Percentiles rank a stretch among this genome's conserved stretches.
These are phyloP conservation scores for Chelonoidis abingdonii DNA, from an alignment of 2,113 vertebrate species.

Conservation along the genomic window DNA sequence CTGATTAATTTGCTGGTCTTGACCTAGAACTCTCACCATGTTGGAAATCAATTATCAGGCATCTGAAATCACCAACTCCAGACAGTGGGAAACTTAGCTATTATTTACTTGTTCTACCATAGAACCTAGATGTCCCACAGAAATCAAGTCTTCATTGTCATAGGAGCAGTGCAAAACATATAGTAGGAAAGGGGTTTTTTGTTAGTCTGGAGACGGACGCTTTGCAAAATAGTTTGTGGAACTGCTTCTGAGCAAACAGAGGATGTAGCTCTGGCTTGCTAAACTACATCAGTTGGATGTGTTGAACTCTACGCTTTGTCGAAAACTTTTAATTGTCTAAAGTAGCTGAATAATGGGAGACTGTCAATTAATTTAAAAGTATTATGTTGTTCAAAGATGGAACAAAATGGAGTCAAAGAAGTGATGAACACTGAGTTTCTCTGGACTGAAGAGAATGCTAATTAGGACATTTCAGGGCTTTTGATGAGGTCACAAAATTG, in stretches of 20 bases:
- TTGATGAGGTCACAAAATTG: background rate
- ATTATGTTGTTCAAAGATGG: background rate
- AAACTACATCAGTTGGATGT: too few relatives aligned
- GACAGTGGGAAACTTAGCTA: background rate
- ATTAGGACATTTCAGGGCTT: background rate
- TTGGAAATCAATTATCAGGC: background rate
- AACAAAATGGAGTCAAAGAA: background rate
- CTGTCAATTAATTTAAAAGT: background rate
- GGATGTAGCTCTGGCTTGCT: background rate
- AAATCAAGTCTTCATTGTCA: rapidly evolving
- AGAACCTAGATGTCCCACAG: background rate
- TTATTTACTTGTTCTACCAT: background rate
- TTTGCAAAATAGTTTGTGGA: background rate
- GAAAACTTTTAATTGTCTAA: background rate
- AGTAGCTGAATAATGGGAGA: background rate
- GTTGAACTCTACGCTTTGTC: background rate
- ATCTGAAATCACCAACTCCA: background rate
- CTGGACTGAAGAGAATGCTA: background rate
- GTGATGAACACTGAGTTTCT: background rate
- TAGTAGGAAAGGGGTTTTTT: background rate
- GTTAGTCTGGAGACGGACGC: rapidly evolving
- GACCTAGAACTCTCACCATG: background rate
- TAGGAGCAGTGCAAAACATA: background rate
- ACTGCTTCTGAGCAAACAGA: background rate
- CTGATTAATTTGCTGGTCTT: background rate